These are phyloP conservation scores for Icerya purchasi DNA, from an alignment of 2,888 invertebrate species.

Conservation along the genomic window DNA sequence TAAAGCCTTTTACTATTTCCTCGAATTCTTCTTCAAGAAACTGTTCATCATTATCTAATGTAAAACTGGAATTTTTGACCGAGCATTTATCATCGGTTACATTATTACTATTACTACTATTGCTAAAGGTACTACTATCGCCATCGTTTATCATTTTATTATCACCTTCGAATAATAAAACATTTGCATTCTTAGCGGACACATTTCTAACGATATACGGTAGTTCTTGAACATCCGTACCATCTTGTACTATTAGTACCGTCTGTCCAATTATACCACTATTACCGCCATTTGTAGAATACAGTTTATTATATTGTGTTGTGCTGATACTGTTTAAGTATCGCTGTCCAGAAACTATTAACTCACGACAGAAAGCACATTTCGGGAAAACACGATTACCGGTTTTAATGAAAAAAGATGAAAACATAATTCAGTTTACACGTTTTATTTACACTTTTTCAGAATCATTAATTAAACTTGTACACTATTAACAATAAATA, in stretches of 20 bases:
- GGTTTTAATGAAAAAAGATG: not conserved
- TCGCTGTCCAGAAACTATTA: not conserved
- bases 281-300: no score
- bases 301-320: no score
- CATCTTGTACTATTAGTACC: slow-evolving; percentile 42
- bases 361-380: not conserved
- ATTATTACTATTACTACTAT: not conserved
- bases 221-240: slow-evolving; percentile 41
- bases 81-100: slow-evolving; percentile 2
- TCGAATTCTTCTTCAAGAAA: slow-evolving; percentile 19
- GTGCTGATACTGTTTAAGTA: no score
- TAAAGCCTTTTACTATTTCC: slow-evolving; percentile 23
- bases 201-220: slow-evolving; percentile 36
- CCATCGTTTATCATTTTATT: not conserved
- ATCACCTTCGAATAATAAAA: not conserved
- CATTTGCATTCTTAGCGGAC: slow-evolving; percentile 9
- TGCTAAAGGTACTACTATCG: no score
- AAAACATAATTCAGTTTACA: not conserved
- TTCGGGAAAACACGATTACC: not conserved
- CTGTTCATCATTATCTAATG: slow-evolving; percentile 9
- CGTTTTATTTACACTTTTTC: no score
- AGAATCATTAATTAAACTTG: no score
- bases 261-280: slow-evolving; percentile 21
- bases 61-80: slow-evolving; percentile 3
- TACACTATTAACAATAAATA: no score